Conservation (phyloP, 2,113 vertebrate genomes). For the Notothenia rossii region DNA sequence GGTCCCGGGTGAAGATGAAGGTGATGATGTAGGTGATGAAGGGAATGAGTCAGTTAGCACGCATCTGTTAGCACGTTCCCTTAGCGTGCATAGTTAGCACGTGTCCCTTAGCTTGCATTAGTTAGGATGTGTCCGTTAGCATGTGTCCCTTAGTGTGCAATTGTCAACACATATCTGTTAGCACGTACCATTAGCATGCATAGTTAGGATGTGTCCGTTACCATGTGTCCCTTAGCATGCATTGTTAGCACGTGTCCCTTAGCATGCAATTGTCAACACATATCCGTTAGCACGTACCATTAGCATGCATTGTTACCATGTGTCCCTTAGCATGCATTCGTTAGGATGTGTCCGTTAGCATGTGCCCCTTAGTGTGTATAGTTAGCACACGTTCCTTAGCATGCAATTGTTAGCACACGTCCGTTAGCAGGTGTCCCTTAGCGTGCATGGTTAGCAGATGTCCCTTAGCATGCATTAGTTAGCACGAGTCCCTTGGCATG, state of each 20-base stretch:
- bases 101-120: constrained; percentile 4
- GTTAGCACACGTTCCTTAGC: constrained; percentile 13
- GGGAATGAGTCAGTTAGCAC: constrained; percentile 3
- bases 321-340: constrained; percentile 35
- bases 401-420: constrained; percentile 1
- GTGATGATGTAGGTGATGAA: constrained; percentile 25
- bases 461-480: constrained; percentile 27
- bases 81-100: constrained; percentile 80
- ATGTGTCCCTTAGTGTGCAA: constrained; percentile 26
- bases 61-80: constrained; percentile 51
- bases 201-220: not conserved
- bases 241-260: constrained; percentile 9
- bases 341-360: not conserved
- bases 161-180: not conserved
- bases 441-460: constrained; percentile 6
- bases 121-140: constrained; percentile 24
- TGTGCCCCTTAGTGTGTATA: no score
- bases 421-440: not conserved
- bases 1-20: constrained; percentile 21
- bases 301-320: no score
- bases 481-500: constrained; percentile 33
- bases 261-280: no score
- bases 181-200: no score
- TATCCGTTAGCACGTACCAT: no score
- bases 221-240: constrained; percentile 57